Conservation (phyloP, 2,113 vertebrate species). For the Opisthocomus hoazin region DNA sequence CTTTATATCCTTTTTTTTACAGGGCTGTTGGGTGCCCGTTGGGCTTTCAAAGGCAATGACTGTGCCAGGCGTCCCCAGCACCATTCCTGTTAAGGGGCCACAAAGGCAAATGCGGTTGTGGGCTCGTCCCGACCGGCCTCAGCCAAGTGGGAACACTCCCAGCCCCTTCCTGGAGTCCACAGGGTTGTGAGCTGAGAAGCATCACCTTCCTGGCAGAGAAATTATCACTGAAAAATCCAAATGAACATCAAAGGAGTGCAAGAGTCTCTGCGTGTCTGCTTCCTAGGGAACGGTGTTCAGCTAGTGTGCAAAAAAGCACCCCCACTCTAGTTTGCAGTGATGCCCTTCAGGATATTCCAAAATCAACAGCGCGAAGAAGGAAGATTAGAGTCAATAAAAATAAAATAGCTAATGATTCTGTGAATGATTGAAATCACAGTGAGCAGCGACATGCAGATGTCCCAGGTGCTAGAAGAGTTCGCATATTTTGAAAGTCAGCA, state of each 20-base stretch:
- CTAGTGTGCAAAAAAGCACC: rapidly evolving
- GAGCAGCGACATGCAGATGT: background rate
- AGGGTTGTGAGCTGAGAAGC: background rate
- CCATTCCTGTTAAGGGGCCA: background rate
- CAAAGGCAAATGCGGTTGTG: background rate
- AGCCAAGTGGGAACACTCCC: background rate
- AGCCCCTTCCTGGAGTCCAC: background rate
- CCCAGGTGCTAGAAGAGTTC: background rate
- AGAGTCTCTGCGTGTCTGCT: background rate
- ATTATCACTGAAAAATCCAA: background rate
- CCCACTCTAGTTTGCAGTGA: background rate
- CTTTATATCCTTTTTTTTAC: background rate
- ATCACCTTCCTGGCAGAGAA: background rate
- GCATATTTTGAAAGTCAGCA: background rate
- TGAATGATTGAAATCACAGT: background rate
- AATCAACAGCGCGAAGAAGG: background rate
- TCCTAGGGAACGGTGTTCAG: background rate
- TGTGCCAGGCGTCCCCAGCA: background rate
- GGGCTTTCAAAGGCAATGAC: background rate
- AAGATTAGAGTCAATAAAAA: background rate
- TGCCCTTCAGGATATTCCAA: background rate
- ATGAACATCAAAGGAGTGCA: background rate
- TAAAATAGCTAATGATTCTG: background rate
- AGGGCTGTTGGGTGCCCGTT: background rate
- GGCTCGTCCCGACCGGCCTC: rapidly evolving